Percentiles rank a stretch among this genome's conserved stretches.
Conservation (phyloP, 2,113 vertebrate species). For the Uropsilus gracilis region DNA sequence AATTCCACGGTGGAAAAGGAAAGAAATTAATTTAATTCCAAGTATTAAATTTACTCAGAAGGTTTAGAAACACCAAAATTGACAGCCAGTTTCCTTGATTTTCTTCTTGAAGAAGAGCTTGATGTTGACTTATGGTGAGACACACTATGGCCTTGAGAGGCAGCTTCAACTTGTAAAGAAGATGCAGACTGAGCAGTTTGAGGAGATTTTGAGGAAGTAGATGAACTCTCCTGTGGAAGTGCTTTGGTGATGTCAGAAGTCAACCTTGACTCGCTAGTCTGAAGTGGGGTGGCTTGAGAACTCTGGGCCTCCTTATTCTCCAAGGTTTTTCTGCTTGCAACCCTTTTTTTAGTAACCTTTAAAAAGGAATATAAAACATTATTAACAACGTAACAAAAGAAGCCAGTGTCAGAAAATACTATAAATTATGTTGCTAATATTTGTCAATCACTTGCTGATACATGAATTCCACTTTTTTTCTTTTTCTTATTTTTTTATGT, state of each 20-base stretch:
- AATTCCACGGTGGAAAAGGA: conserved; percentile 62
- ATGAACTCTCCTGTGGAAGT: conserved; percentile 80
- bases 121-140: conserved; percentile 85
- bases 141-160: conserved; percentile 76
- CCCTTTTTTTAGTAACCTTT: conserved; percentile 98
- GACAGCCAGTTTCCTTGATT: conserved; percentile 95
- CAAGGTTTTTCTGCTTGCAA: conserved; percentile 91
- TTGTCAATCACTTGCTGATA: neutral
- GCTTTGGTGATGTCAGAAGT: conserved; percentile 74
- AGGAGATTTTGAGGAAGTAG: conserved; percentile 75
- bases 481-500: no score
- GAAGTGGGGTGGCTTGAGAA: conserved; percentile 82
- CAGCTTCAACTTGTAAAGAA: conserved; percentile 81
- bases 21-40: conserved; percentile 75
- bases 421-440: neutral
- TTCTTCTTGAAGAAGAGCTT: conserved; percentile 92
- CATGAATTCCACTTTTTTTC: conserved; percentile 10
- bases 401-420: neutral
- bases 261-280: conserved; percentile 80
- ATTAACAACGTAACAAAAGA: neutral
- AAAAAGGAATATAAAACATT: conserved; percentile 73
- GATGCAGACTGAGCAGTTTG: conserved; percentile 74
- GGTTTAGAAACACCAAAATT: conserved; percentile 95
- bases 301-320: conserved; percentile 90
- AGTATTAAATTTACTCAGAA: conserved; percentile 88